Evolutionary conservation across 2,113 vertebrate species (phyloP).

Genomic region (Scortum barcoo): DNA sequence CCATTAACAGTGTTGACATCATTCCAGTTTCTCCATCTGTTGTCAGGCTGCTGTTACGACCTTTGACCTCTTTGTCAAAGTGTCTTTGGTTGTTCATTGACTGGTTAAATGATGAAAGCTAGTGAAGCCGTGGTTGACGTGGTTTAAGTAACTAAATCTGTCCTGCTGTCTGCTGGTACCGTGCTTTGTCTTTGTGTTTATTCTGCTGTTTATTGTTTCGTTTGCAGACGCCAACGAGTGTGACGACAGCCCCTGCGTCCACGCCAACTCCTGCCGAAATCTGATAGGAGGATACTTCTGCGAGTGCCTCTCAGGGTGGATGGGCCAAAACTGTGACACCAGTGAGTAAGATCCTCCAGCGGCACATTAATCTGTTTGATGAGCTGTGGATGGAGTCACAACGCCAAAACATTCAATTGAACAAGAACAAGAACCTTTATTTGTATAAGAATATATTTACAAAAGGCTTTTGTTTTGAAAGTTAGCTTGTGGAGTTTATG

Average conservation of each 20-base stretch:
- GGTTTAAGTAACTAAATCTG: no score
- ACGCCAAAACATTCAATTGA: not conserved
- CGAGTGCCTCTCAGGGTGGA: constrained; percentile 92
- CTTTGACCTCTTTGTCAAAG: constrained; percentile 16
- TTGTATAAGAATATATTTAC: not conserved
- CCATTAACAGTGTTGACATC: not conserved
- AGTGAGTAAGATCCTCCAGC: constrained; percentile 82
- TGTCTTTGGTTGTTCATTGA: not conserved
- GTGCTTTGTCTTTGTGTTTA: not conserved
- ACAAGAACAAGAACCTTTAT: not conserved
- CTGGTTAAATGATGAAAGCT: not conserved
- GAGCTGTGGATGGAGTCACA: not conserved
- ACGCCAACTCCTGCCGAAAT: constrained; percentile 93
- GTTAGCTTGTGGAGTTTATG: not conserved
- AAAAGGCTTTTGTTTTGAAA: not conserved
- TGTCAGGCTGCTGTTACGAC: not conserved
- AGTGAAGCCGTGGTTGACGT: not conserved
- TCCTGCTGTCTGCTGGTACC: no score
- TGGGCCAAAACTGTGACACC: constrained; percentile 91
- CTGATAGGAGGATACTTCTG: constrained; percentile 96
- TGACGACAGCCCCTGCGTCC: constrained; percentile 89
- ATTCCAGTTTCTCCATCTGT: not conserved
- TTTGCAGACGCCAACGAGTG: constrained; percentile 93
- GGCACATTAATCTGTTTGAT: not conserved
- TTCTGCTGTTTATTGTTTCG: not conserved